Evolutionary conservation across 2,797 vertebrate genomes (phyloP), one percentile per base, ranked within the genome.

Genomic region (Atherinosoma microstoma): DNA sequence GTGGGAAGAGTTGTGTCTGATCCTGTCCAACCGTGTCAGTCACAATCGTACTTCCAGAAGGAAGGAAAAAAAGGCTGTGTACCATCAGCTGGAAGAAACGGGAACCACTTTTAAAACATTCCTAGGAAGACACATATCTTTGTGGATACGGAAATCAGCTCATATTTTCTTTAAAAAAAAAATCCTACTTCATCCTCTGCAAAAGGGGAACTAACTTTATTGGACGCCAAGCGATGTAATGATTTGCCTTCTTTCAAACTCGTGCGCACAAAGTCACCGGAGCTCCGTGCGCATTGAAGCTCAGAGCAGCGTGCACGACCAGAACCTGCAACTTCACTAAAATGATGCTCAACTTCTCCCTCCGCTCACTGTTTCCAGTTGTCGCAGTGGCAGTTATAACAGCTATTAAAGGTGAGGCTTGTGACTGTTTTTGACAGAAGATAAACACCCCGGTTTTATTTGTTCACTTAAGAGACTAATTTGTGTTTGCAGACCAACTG

Each of bases 401-500:
- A 56, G 73, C 82, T 67, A 59, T 84, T 11, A 56, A 76, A 88
- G 92, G 93, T 94, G 85, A 89, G 90, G 34, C 24, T 11, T 29
- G 2, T 30, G 40, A 16, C 5, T 58, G 35, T 5, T 57, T 35
- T 16, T 59, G 22, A 24, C 36, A 1, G 2, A 58, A 5, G 5
- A 20, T 3, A 22, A 54, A 24, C 6, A 9, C 0, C 30, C 22
- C 36, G 16, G 57, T 6, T 60, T 38, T 30, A 16, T 59, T 64
- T 10, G 40, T 22, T 22, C 20, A 3, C 20, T 27, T 30, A 34
- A 30, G 24, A 29, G 63, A 27, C 12, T 30, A 5, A 16, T 67
- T 54, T 51, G 20, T 61, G 36, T 35, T 60, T 62, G 47, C 27
- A 56, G 35, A 70, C 4, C 13, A 30, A 47, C 6, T n/a, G 63